Base-by-base conservation (phyloP, 1,140 invertebrate genomes). In the Penaeus indicus region DNA sequence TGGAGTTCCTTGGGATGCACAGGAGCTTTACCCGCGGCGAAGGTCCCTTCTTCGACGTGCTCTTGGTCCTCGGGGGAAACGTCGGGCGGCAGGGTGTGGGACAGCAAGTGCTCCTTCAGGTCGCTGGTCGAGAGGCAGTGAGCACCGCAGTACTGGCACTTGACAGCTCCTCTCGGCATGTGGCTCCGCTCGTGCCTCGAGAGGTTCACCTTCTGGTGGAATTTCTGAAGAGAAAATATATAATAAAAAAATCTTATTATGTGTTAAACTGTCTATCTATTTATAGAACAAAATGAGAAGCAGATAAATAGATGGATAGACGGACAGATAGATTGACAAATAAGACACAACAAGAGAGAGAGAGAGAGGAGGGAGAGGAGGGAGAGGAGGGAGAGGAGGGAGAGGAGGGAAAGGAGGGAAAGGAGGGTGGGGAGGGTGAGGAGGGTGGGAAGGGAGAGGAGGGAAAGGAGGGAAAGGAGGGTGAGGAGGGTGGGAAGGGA, bases 131-230 rank as follows among this genome's bases (percentile, higher is more conserved):
- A 88, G 64, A 63, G 25, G 54, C 81, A 88, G 25, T 88, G 87
- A 11, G 75, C 77, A 27, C 67, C 69, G 77, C 87, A 88, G 32
- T 84, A 84, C 62, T 88, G 87, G 72, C 87, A 88, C 72, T 88
- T 88, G 3, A 88, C 72, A 27, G 87, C 72, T 18, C 87, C 87
- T 77, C 87, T n/a, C 16, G 87, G 87, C 38, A 88, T 42, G 62
- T 88, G 87, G 25, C 87, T 88, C 25, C 87, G 38, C 18, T 88
- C 87, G 54, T 88, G 87, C 27, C 82, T 60, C 21, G 62, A 25
- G 61, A 88, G 54, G 75, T 88, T 88, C 3, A 88, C 87, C 54
- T 88, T 88, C n/a, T 88, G 87, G 27, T 88, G 87, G 62, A 84
- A 88, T 88, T 88, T 88, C 87, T 88, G 87, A 61, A 25, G 54